Evolutionary conservation across 1,140 invertebrate species (phyloP), one percentile per base, ranked within the genome.

Genomic region (Telenomus remus): DNA sequence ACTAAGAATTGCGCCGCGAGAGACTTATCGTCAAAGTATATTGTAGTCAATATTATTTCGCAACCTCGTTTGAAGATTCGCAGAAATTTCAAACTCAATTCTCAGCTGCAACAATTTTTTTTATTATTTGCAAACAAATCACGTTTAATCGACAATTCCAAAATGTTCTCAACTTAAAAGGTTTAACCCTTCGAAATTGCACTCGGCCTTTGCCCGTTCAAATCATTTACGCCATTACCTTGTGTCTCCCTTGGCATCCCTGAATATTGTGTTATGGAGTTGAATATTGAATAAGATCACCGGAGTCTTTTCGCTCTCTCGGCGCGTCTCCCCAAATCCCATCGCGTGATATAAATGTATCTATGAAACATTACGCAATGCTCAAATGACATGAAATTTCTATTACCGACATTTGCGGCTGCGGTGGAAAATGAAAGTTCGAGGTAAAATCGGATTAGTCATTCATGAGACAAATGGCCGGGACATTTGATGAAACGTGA

Each of bases 251-350:
- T 72, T 16, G 72, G 57, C 63, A 63, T 63, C 44, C 13, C 74
- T 72, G 81, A 81, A 87, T 87, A 87, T 87, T 88, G 84, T 86
- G 86, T 87, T 87, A 85, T 83, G 73, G 82, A 79, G 78, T 84
- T 88, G 84, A 87, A 87, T 87, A 86, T 88, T 87, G 88, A 86
- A 88, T 83, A 81, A 86, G 85, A 63, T 69, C 72, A 78, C 76
- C 80, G 80, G n/a, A 82, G 19, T 3, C 82, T 83, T 85, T 83
- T 76, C 75, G 74, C 79, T n/a, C 49, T 51, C 77, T 60, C 76
- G 75, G 48, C 43, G 1, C 33, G 76, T 76, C 61, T 78, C 80
- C 79, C 78, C 51, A 65, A 79, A 78, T 78, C 48, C 64, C 48
- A 60, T 70, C 61, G 65, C 65, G 69, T 69, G 69, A 59, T 72